Evolutionary conservation across 2,888 invertebrate genomes (phyloP).

Genomic region (Yponomeuta evonymella): DNA sequence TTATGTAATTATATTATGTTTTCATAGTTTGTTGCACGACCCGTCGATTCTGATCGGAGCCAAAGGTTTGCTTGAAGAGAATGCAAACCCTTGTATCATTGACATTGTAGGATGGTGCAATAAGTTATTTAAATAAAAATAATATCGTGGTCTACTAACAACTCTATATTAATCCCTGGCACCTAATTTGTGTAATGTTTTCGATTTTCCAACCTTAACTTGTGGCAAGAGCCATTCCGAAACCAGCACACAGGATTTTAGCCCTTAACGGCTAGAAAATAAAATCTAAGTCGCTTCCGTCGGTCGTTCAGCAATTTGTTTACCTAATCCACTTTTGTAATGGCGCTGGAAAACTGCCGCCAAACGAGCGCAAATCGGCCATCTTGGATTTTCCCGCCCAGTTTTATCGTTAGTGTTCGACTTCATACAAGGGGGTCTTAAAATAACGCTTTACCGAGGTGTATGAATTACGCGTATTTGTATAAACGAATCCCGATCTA

Average conservation of each 20-base stretch:
- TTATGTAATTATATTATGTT: too few species aligned
- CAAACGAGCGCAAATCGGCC: constrained; percentile 51
- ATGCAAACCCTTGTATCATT: too few species aligned
- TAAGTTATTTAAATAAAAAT: too few species aligned
- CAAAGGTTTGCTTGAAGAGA: too few species aligned
- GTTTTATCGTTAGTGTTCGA: constrained; percentile 30
- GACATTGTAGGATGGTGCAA: too few species aligned
- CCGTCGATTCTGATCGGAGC: too few species aligned
- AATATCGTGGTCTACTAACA: constrained; percentile 10
- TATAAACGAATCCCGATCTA: too few species aligned
- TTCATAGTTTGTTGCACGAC: too few species aligned
- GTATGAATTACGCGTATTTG: too few species aligned
- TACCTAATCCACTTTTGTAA: constrained; percentile 37
- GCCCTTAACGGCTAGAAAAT: not conserved
- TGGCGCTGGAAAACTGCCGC: constrained; percentile 46
- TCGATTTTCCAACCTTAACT: constrained; percentile 58
- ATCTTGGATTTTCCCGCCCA: constrained; percentile 50
- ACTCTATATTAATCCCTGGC: constrained; percentile 37
- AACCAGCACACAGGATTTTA: constrained; percentile 19
- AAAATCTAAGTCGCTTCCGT: not conserved
- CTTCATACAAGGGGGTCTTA: not conserved
- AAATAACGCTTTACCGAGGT: too few species aligned
- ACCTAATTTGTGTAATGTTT: constrained; percentile 65
- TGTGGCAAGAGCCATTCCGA: constrained; percentile 45
- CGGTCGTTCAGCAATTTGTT: constrained; percentile 4